phyloP scores from a whole-genome alignment of 2,797 vertebrate genomes.

The Brotula barbata region DNA sequence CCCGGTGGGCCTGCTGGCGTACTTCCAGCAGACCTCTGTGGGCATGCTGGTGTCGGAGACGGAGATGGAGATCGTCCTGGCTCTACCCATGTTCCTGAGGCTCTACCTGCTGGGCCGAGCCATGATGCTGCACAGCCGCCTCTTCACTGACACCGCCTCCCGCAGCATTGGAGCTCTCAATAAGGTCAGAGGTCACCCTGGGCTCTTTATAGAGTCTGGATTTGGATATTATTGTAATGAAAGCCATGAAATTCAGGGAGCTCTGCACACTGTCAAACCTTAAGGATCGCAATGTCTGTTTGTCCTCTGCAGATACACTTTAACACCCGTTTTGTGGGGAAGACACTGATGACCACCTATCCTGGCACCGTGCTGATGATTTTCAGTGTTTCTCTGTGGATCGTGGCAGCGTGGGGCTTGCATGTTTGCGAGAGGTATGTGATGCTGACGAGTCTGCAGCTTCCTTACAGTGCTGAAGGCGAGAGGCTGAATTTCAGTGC shows the following conservation, averaged over 20 bases:
- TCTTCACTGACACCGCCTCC: slow-evolving; percentile 94
- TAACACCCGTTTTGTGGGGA: slow-evolving; percentile 93
- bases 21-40: slow-evolving; percentile 81
- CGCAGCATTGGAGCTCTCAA: slow-evolving; percentile 96
- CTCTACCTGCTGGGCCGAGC: slow-evolving; percentile 90
- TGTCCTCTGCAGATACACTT: slow-evolving; percentile 80
- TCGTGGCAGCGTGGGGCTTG: slow-evolving; percentile 91
- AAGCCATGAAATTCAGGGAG: no score
- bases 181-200: slow-evolving; percentile 79
- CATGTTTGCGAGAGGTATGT: slow-evolving; percentile 91
- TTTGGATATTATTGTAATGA: no score
- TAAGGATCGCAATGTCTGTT: no score
- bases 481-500: not conserved
- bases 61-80: slow-evolving; percentile 91
- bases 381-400: slow-evolving; percentile 94
- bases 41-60: slow-evolving; percentile 81
- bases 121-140: slow-evolving; percentile 96
- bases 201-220: no score
- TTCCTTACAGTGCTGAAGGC: no score
- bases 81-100: slow-evolving; percentile 93
- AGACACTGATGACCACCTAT: slow-evolving; percentile 94
- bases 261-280: no score
- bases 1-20: slow-evolving; percentile 83
- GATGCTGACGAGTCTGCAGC: no score
- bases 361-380: slow-evolving; percentile 91